Evolutionary conservation across 2,797 vertebrate species (phyloP), one percentile per base, ranked within the genome.

Genomic region (Emydoidea blandingii): DNA sequence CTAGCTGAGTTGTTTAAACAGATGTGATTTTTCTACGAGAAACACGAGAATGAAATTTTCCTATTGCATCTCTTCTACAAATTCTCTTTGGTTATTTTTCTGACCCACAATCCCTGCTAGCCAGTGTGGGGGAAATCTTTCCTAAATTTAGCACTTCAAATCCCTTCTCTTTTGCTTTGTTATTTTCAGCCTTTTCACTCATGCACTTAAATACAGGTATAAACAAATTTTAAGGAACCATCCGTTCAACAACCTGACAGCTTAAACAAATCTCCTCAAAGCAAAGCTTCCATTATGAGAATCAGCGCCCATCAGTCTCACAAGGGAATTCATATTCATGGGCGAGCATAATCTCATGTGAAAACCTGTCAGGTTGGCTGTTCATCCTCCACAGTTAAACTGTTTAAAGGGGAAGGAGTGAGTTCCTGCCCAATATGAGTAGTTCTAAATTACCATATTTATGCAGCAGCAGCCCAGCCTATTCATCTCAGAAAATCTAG

Each of bases 181-280:
- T 68, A 5, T 65, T 90, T 96, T 86, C 85, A 89, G 21, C 16
- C 65, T 78, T 76, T 76, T 57, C 86, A 54, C 62, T 54, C 72
- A 87, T 68, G 68, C 80, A 93, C 90, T 97, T 93, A 97, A 97
- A 97, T 86, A 56, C n/a, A 95, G 8, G 14, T 92, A 84, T 89
- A 93, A 96, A 93, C 83, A 41, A 3, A 14, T 90, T 50, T 87
- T 92, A 80, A 95, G 84, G n/a, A 95, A 37, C 34, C 74, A 19
- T 94, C 25, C 3, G 92, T 97, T 96, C 92, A 97, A 94, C 5
- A 12, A 44, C 53, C n/a, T 96, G 62, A 93, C 50, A 86, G 83
- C 4, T 78, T 88, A 95, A 87, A 86, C 57, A 81, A 94, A 92
- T 89, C 90, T 87, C 86, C 78, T 85, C 34, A 41, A 87, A 94